Base-by-base conservation (phyloP, 2,888 invertebrate species). In the Mechanitis messenoides region DNA sequence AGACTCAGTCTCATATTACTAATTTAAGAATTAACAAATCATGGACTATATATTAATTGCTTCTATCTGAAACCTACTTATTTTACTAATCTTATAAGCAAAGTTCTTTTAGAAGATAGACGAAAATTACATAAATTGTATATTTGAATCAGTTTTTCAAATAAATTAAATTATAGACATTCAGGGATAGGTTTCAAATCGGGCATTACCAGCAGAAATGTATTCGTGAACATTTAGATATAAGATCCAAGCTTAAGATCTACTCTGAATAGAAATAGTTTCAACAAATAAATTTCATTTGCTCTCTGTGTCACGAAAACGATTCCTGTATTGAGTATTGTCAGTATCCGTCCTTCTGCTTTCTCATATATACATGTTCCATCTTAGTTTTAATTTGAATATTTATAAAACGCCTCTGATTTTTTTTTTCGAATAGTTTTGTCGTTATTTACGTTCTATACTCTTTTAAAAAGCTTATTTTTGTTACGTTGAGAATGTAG, bases 211-310 rank as follows among this genome's bases (percentile, higher is more conserved):
- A 55, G 42, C 20, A 46, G 53, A 35, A 61, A 62, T 62, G 1
- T 42, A 64, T 62, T 64, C 55, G 50, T 55, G 7, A 45, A 45
- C 57, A 60, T 60, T 66, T 56, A 56, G 61, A 60, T 54, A 64
- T 55, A 45, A 58, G 56, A 59, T 55, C 47, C 45, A 58, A 55
- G 77, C 70, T 73, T 74, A 81, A 74, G 68, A 79, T 77, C 84
- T 85, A 83, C 75, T 78, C 76, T 71, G 83, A 84, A 85, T 84
- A 77, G 84, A 82, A 88, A 87, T 87, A 87, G 87, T 85, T 86
- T 87, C 81, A 79, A 81, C 77, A 72, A 68, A 75, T 76, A 78
- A 85, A 84, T 86, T 85, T 85, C 83, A 79, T 74, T 71, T 77
- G 73, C 46, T 67, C 68, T 72, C 62, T 66, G 82, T 85, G 85